These are phyloP conservation scores for Phymanthus crucifer DNA, from an alignment of 92 coral and sea anemone species.

Conservation along the genomic window DNA sequence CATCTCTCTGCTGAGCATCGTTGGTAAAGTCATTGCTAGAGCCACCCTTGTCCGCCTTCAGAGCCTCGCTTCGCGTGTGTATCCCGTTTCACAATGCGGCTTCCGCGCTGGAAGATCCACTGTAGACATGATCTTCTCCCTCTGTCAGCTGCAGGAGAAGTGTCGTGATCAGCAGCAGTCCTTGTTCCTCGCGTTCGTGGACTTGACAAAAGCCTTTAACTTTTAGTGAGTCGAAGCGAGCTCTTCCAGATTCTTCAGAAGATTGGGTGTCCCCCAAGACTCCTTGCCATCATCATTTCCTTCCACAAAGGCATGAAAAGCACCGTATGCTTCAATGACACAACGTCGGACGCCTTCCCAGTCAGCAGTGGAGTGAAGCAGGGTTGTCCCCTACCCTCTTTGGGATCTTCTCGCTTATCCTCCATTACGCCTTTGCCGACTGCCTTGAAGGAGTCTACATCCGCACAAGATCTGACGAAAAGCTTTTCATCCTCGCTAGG, in stretches of 20 bases:
- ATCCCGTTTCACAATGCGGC: slow-evolving; percentile 42
- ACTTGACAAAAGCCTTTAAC: slow-evolving; percentile 38
- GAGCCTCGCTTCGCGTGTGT: slow-evolving; percentile 46
- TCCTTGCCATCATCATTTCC: neutral
- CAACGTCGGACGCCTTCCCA: slow-evolving; percentile 1
- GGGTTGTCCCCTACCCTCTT: slow-evolving; percentile 34
- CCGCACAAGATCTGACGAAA: slow-evolving; percentile 34
- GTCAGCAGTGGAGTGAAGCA: slow-evolving; percentile 40
- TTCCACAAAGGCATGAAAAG: slow-evolving; percentile 36
- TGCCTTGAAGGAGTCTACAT: neutral
- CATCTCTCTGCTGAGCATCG: slow-evolving; percentile 55
- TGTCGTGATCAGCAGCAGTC: slow-evolving; percentile 16
- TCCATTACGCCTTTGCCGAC: slow-evolving; percentile 22
- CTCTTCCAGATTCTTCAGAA: slow-evolving; percentile 27
- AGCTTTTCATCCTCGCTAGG: slow-evolving; percentile 28
- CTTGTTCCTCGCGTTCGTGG: slow-evolving; percentile 33
- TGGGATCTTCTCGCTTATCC: slow-evolving; percentile 30
- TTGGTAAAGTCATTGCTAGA: slow-evolving; percentile 43
- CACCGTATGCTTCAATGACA: neutral
- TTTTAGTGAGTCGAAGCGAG: slow-evolving; percentile 21
- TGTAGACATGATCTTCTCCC: slow-evolving; percentile 43
- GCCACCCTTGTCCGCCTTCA: slow-evolving; percentile 26
- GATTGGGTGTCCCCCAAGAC: slow-evolving; percentile 30
- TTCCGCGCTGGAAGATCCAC: slow-evolving; percentile 44
- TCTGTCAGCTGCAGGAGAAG: slow-evolving; percentile 36